Conservation (phyloP, 1,140 invertebrate species). For the Drosophila prosaltans region DNA sequence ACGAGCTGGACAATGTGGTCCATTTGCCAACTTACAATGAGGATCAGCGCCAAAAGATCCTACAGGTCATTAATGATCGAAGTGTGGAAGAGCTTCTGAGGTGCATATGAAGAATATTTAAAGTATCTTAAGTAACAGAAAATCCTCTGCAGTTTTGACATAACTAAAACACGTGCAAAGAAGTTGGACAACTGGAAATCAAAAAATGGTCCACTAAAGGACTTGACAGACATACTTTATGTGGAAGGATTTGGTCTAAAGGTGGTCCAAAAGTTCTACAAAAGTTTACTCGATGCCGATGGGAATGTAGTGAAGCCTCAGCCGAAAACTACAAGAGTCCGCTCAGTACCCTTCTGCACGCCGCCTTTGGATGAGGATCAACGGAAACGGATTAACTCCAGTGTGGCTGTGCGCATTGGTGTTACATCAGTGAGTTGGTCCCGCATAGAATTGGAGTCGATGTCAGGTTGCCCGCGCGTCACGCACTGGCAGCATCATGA, state of each 20-base stretch:
- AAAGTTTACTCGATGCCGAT: constrained; percentile 53
- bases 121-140: not conserved
- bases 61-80: constrained; percentile 51
- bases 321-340: constrained; percentile 1
- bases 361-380: constrained; percentile 56
- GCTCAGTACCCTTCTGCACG: constrained; percentile 56
- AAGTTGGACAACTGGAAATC: constrained; percentile 65
- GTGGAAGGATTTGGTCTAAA: constrained; percentile 77
- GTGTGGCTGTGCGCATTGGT: constrained; percentile 70
- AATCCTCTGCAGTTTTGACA: constrained; percentile 61
- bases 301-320: not conserved
- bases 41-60: constrained; percentile 47
- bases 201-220: constrained; percentile 57
- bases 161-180: constrained; percentile 61
- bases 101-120: constrained; percentile 22
- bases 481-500: constrained; percentile 78
- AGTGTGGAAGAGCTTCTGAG: constrained; percentile 41
- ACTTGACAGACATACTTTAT: constrained; percentile 59
- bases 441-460: constrained; percentile 43
- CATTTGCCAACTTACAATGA: constrained; percentile 43
- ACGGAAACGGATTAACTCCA: constrained; percentile 41
- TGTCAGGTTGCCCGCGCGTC: constrained; percentile 37
- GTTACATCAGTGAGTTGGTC: constrained; percentile 76
- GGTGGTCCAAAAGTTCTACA: constrained; percentile 64
- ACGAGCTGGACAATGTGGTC: constrained; percentile 3